These are phyloP conservation scores for Percopsis transmontana DNA, from an alignment of 2,113 vertebrate species.

Conservation along the genomic window DNA sequence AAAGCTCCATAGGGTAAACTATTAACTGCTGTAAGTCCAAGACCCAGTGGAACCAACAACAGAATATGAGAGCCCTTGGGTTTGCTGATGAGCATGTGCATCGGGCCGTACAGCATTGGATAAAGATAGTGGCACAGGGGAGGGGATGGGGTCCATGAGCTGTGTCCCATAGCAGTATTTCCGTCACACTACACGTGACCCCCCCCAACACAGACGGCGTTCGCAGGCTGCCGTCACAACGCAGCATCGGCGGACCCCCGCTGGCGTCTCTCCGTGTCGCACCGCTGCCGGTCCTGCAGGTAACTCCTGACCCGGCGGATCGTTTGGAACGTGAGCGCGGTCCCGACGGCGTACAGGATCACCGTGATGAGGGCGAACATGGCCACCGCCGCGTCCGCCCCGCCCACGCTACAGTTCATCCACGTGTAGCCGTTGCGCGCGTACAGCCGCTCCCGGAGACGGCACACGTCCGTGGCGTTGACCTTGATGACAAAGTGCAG, in stretches of 20 bases:
- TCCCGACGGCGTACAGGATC: constrained; percentile 74
- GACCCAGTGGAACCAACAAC: too few species aligned
- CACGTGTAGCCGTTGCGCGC: constrained; percentile 82
- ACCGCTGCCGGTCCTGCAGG: constrained; percentile 40
- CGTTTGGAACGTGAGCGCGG: constrained; percentile 70
- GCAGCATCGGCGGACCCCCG: too few species aligned
- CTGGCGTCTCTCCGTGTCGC: constrained; percentile 33
- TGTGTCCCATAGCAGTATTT: not conserved
- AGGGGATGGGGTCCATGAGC: too few species aligned
- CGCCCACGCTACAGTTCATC: constrained; percentile 84
- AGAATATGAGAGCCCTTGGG: too few species aligned
- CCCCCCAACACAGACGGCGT: not conserved
- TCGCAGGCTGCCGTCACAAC: too few species aligned
- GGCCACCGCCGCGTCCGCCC: constrained; percentile 79
- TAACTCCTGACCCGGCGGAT: constrained; percentile 61
- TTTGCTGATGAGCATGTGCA: too few species aligned
- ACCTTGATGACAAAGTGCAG: constrained; percentile 82
- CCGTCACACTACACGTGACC: not conserved
- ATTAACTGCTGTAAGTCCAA: too few species aligned
- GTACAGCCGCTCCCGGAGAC: constrained; percentile 79
- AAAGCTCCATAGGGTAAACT: not conserved
- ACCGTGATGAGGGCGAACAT: constrained; percentile 78
- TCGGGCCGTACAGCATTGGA: too few species aligned
- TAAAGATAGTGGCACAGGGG: too few species aligned
- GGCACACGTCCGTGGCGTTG: constrained; percentile 83